Evolutionary conservation across 1,140 invertebrate species (phyloP).

Genomic region (Dreissena polymorpha): DNA sequence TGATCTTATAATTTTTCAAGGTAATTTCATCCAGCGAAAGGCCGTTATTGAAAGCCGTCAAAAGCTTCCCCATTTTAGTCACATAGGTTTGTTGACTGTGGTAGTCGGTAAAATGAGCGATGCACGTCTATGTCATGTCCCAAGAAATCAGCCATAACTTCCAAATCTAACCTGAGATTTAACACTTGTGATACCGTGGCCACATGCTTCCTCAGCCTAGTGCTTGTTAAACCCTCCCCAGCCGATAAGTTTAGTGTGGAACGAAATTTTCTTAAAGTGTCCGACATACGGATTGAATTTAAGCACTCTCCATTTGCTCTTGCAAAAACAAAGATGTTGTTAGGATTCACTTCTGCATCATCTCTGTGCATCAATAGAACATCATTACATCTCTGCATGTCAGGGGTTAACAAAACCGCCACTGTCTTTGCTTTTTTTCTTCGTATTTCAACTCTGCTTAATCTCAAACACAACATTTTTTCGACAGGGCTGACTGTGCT

Average conservation of each 20-base stretch:
- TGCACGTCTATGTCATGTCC: slow-evolving; percentile 58
- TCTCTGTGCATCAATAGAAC: slow-evolving; percentile 46
- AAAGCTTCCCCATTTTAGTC: slow-evolving; percentile 49
- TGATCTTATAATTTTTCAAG: slow-evolving; percentile 31
- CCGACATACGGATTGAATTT: neutral
- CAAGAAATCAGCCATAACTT: slow-evolving; percentile 54
- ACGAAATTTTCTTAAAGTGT: slow-evolving; percentile 9
- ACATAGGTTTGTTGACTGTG: slow-evolving; percentile 47
- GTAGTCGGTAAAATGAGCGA: slow-evolving; percentile 52
- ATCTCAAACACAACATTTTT: slow-evolving; percentile 53
- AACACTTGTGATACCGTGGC: slow-evolving; percentile 55
- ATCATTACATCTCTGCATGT: slow-evolving; percentile 42
- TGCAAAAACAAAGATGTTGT: slow-evolving; percentile 13
- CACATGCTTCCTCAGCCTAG: slow-evolving; percentile 57
- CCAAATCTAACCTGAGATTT: slow-evolving; percentile 47
- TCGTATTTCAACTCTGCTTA: slow-evolving; percentile 56
- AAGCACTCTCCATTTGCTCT: slow-evolving; percentile 17
- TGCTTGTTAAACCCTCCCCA: slow-evolving; percentile 49
- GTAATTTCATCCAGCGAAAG: slow-evolving; percentile 49
- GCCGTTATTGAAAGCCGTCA: slow-evolving; percentile 51
- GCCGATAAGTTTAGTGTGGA: neutral
- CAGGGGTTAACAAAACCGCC: slow-evolving; percentile 56
- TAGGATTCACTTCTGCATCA: slow-evolving; percentile 49
- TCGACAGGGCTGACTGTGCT: slow-evolving; percentile 54
- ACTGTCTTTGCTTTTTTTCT: slow-evolving; percentile 60